These are phyloP conservation scores for Phorcus lineatus DNA, from an alignment of 2,888 invertebrate genomes.

Conservation along the genomic window DNA sequence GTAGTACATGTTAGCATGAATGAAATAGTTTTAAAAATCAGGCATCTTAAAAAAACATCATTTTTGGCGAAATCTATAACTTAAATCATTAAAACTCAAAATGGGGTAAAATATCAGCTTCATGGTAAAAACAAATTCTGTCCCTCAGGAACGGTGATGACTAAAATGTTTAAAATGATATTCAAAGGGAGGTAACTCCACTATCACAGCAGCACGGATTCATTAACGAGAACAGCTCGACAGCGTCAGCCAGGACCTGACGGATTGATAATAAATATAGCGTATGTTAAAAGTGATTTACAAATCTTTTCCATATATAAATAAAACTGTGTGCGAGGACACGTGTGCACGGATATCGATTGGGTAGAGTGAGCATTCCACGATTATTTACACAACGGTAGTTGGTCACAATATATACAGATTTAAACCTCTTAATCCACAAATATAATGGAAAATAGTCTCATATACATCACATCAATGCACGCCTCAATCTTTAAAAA, in stretches of 20 bases:
- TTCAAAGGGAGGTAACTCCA: slow-evolving; percentile 17
- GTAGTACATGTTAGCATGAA: too few relatives aligned
- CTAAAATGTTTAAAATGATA: too few relatives aligned
- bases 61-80: too few relatives aligned
- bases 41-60: too few relatives aligned
- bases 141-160: too few relatives aligned
- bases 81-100: too few relatives aligned
- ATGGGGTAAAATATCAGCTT: too few relatives aligned
- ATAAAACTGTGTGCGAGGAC: background rate
- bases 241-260: background rate
- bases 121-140: too few relatives aligned
- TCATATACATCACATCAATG: too few relatives aligned
- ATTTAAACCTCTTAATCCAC: background rate
- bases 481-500: too few relatives aligned
- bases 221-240: background rate
- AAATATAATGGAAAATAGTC: background rate
- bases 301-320: slow-evolving; percentile 23
- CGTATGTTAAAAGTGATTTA: slow-evolving; percentile 1
- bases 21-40: too few relatives aligned
- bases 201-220: slow-evolving; percentile 10
- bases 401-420: background rate
- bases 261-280: background rate
- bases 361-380: background rate
- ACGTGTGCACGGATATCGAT: background rate
- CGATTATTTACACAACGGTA: slow-evolving; percentile 1